Evolutionary conservation across 2,797 vertebrate genomes (phyloP).

Genomic region (Xiphophorus birchmanni): DNA sequence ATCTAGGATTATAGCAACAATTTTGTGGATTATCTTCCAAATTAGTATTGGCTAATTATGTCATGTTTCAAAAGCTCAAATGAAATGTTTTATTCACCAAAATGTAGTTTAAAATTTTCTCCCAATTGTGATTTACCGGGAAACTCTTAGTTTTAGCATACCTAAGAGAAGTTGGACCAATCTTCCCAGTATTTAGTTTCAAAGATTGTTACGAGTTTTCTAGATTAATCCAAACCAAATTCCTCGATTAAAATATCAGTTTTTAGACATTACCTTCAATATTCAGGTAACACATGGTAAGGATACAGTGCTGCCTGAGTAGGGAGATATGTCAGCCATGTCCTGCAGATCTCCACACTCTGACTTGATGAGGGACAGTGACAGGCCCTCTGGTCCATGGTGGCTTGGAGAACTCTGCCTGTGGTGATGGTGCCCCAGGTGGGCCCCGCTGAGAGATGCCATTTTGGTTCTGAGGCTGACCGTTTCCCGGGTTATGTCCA

Average conservation of each 20-base stretch:
- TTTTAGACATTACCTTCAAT: conserved; percentile 2
- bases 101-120: background rate
- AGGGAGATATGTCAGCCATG: conserved; percentile 97
- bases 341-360: conserved; percentile 98
- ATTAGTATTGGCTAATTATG: background rate
- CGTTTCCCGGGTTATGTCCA: conserved; percentile 94
- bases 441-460: conserved; percentile 84
- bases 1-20: background rate
- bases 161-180: background rate
- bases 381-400: conserved; percentile 90
- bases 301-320: conserved; percentile 99
- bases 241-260: background rate
- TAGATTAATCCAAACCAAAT: background rate
- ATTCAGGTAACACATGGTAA: conserved; percentile 47
- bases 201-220: background rate
- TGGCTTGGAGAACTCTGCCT: conserved; percentile 88
- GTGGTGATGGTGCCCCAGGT: conserved; percentile 90
- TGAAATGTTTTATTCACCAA: background rate
- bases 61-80: background rate
- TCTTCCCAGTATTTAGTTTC: background rate
- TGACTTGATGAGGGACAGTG: conserved; percentile 97
- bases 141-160: background rate
- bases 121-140: background rate
- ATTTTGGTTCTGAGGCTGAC: conserved; percentile 98
- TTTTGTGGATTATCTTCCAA: background rate